Evolutionary conservation across 2,888 invertebrate genomes (phyloP).

Genomic region (Stenolophus ochropezus): DNA sequence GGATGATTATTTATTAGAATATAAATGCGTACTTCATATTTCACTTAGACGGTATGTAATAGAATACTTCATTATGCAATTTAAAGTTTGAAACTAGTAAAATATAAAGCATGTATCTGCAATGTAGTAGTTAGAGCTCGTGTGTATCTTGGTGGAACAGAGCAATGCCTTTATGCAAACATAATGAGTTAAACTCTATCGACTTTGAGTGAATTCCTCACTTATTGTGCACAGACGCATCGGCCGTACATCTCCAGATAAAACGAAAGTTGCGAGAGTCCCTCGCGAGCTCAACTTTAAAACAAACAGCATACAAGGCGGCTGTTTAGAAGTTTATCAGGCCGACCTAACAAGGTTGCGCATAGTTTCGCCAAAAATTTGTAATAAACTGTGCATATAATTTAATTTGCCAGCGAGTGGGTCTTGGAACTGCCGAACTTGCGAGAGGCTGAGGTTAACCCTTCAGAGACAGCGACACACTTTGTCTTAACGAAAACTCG

Average conservation of each 20-base stretch:
- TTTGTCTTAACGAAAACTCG: slow-evolving; percentile 47
- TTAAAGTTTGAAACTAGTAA: not conserved
- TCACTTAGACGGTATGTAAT: too few species aligned
- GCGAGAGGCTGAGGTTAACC: slow-evolving; percentile 51
- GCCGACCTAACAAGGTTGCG: slow-evolving; percentile 60
- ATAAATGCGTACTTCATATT: too few species aligned
- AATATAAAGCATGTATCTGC: not conserved
- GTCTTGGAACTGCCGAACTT: slow-evolving; percentile 37
- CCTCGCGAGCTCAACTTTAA: slow-evolving; percentile 37
- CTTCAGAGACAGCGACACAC: slow-evolving; percentile 36
- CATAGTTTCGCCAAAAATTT: slow-evolving; percentile 66
- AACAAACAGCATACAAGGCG: slow-evolving; percentile 50
- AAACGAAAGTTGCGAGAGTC: slow-evolving; percentile 39
- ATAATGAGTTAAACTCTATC: slow-evolving; percentile 23
- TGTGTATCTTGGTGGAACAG: not conserved
- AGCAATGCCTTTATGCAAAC: slow-evolving; percentile 17
- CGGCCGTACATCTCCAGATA: slow-evolving; percentile 40
- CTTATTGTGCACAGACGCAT: slow-evolving; percentile 35
- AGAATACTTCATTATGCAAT: not conserved
- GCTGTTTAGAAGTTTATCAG: slow-evolving; percentile 55
- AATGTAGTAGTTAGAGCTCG: not conserved
- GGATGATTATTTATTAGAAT: too few species aligned
- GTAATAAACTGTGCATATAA: slow-evolving; percentile 66
- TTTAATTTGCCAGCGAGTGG: slow-evolving; percentile 63
- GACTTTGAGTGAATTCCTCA: slow-evolving; percentile 30